These are phyloP conservation scores for Callopanchax toddi DNA, from an alignment of 2,113 vertebrate genomes.

Conservation along the genomic window DNA sequence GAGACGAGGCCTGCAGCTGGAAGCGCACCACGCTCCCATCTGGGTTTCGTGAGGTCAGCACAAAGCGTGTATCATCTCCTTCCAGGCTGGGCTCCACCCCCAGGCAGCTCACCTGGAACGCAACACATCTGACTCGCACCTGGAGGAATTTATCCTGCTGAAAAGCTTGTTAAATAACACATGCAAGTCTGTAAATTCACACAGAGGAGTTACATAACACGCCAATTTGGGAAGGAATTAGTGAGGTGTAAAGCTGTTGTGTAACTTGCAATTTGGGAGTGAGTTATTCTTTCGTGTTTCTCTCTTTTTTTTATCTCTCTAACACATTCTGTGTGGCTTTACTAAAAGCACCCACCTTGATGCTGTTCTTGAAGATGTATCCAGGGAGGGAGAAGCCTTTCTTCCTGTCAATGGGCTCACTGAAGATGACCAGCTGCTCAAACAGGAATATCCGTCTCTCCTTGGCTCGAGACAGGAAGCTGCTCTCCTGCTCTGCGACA, in stretches of 20 bases:
- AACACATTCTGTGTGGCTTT: neutral
- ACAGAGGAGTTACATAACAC: conserved; percentile 45
- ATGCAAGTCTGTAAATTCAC: conserved; percentile 13
- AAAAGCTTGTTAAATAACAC: conserved; percentile 52
- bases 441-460: conserved; percentile 92
- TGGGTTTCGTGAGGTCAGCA: conserved; percentile 87
- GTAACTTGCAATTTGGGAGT: conserved; percentile 14
- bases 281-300: neutral
- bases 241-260: conserved; percentile 21
- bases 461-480: conserved; percentile 86
- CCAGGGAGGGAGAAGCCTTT: conserved; percentile 86
- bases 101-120: conserved; percentile 88
- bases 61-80: conserved; percentile 84
- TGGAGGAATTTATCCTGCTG: conserved; percentile 31
- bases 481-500: conserved; percentile 84
- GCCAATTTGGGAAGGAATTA: conserved; percentile 4
- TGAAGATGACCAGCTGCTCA: conserved; percentile 93
- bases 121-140: conserved; percentile 50
- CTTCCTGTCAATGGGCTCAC: conserved; percentile 89
- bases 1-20: conserved; percentile 80
- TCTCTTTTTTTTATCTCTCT: conserved; percentile 14
- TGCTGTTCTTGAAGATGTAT: conserved; percentile 90
- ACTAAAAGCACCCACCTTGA: conserved; percentile 82
- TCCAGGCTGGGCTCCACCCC: conserved; percentile 86
- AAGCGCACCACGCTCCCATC: conserved; percentile 85